A percentile compares a stretch with the other conserved stretches of the same genome.
phyloP scores from a whole-genome alignment of 2,113 vertebrate species.

The Trachemys scripta region DNA sequence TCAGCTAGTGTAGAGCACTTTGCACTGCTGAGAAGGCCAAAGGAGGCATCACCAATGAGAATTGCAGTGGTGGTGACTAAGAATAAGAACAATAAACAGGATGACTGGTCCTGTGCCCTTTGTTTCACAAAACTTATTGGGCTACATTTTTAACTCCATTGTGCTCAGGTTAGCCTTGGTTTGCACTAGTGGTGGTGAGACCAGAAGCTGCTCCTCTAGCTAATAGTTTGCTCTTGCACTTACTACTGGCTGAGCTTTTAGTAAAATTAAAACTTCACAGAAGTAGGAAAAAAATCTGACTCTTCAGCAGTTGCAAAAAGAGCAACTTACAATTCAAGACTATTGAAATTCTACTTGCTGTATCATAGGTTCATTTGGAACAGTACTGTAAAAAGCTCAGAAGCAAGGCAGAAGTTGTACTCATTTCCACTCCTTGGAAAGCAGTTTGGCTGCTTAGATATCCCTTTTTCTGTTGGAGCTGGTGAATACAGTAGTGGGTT shows the following conservation, averaged over 20 bases:
- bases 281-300: background rate
- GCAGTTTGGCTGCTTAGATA: background rate
- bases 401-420: background rate
- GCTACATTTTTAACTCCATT: background rate
- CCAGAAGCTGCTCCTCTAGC: background rate
- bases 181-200: background rate
- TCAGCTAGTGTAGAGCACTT: background rate
- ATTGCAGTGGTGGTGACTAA: background rate
- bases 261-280: background rate
- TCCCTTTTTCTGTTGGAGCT: background rate
- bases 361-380: background rate
- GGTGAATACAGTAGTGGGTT: background rate
- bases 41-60: background rate
- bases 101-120: background rate
- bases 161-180: background rate
- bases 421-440: background rate
- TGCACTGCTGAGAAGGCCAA: background rate
- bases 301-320: background rate
- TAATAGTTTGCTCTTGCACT: background rate
- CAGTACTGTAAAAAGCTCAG: background rate
- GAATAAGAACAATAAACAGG: background rate
- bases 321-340: background rate
- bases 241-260: background rate
- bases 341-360: background rate
- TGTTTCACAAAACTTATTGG: background rate